Conservation (phyloP, 1,140 invertebrate genomes). For the Pachypsylla venusta region DNA sequence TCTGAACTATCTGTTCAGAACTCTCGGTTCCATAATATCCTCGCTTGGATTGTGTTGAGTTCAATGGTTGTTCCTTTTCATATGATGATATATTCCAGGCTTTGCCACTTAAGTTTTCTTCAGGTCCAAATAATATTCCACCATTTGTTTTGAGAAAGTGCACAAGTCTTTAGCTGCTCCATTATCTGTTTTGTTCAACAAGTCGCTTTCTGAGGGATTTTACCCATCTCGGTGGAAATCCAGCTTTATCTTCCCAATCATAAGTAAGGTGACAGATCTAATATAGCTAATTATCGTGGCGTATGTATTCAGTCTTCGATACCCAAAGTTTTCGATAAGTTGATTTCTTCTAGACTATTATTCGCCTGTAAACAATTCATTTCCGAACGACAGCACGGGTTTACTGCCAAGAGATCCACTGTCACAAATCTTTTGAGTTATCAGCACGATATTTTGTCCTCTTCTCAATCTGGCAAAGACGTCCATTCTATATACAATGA, state of each 20-base stretch:
- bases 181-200: not conserved
- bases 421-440: not conserved
- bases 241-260: not conserved
- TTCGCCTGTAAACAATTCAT: not conserved
- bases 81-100: too few relatives aligned
- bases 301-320: not conserved
- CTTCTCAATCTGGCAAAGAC: not conserved
- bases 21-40: too few relatives aligned
- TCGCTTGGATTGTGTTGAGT: too few relatives aligned
- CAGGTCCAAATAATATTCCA: too few relatives aligned
- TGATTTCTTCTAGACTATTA: not conserved
- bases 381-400: not conserved
- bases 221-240: not conserved
- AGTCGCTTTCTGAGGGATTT: not conserved
- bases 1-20: too few relatives aligned
- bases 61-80: too few relatives aligned
- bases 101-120: too few relatives aligned
- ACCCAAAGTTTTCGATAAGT: not conserved
- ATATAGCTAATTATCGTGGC: not conserved
- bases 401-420: not conserved
- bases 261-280: too few relatives aligned
- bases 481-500: not conserved
- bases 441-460: not conserved
- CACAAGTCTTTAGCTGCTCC: too few relatives aligned
- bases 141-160: too few relatives aligned